A percentile compares a stretch with the other conserved stretches of the same genome.
These are phyloP conservation scores for Montipora capricornis DNA, from an alignment of 64 coral and sea anemone genomes.

Conservation along the genomic window DNA sequence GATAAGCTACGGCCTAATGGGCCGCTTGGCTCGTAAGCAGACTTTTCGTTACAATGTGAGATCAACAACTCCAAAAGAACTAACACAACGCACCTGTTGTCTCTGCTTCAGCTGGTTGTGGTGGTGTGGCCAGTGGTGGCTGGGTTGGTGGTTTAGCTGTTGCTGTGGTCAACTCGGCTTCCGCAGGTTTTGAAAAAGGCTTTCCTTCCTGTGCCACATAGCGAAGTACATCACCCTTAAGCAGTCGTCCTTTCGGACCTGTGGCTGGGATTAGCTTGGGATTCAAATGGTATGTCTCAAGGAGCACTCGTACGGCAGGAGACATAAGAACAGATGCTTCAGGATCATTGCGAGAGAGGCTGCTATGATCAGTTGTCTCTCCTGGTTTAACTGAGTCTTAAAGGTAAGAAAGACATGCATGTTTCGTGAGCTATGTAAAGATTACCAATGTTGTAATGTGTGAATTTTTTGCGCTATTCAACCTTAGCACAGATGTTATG, in stretches of 20 bases:
- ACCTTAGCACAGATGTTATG: too few relatives aligned
- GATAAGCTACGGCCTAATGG: too few relatives aligned
- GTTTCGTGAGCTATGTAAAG: not conserved
- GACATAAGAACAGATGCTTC: conserved; percentile 37
- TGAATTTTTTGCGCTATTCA: too few relatives aligned
- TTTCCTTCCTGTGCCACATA: conserved; percentile 60
- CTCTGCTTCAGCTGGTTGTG: conserved; percentile 11
- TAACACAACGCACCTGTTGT: conserved; percentile 28
- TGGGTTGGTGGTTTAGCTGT: not conserved
- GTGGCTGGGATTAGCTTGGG: conserved; percentile 79
- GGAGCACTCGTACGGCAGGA: conserved; percentile 84
- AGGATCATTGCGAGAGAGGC: not conserved
- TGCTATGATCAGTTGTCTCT: not conserved
- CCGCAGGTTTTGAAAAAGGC: conserved; percentile 7
- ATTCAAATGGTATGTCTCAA: conserved; percentile 79
- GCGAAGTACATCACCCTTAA: conserved; percentile 85
- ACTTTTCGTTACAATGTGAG: too few relatives aligned
- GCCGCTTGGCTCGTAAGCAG: too few relatives aligned
- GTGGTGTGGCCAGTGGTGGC: not conserved
- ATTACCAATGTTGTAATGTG: too few relatives aligned
- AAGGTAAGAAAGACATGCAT: not conserved
- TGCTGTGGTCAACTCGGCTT: not conserved
- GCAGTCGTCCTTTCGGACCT: conserved; percentile 74
- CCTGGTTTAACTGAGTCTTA: not conserved
- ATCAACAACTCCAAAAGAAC: too few relatives aligned